Evolutionary conservation across 2,113 vertebrate species (phyloP).

Genomic region (Tetrao urogallus): DNA sequence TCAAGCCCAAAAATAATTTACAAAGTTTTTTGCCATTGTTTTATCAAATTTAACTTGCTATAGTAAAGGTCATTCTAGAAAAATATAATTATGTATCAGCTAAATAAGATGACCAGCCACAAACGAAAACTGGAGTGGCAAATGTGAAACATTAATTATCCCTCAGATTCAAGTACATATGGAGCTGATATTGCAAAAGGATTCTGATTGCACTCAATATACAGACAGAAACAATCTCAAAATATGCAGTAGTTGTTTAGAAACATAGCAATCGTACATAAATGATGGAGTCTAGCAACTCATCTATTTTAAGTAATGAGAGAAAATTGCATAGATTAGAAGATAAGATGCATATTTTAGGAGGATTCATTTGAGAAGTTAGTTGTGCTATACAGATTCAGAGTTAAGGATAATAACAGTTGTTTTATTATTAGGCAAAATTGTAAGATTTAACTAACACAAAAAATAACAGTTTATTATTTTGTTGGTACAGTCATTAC

Average conservation of each 20-base stretch:
- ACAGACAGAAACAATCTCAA: neutral
- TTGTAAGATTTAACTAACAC: neutral
- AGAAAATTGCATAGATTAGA: neutral
- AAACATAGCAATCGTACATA: constrained; percentile 2
- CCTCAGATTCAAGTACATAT: neutral
- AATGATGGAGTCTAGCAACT: neutral
- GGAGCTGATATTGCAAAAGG: neutral
- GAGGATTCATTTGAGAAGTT: neutral
- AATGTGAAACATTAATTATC: neutral
- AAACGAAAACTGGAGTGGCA: neutral
- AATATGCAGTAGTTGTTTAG: neutral
- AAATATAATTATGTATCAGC: neutral
- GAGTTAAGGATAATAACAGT: neutral
- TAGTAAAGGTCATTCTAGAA: neutral
- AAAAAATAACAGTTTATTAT: neutral
- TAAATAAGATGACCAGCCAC: neutral
- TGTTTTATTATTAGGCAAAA: neutral
- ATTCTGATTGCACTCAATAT: neutral
- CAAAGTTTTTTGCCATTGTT: neutral
- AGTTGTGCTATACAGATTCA: neutral
- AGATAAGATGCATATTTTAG: neutral
- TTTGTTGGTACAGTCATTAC: neutral
- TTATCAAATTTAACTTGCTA: neutral
- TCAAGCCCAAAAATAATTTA: neutral
- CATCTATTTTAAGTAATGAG: neutral